Conservation (phyloP, 2,797 vertebrate genomes). For the Enteromius thamalakanensis region DNA sequence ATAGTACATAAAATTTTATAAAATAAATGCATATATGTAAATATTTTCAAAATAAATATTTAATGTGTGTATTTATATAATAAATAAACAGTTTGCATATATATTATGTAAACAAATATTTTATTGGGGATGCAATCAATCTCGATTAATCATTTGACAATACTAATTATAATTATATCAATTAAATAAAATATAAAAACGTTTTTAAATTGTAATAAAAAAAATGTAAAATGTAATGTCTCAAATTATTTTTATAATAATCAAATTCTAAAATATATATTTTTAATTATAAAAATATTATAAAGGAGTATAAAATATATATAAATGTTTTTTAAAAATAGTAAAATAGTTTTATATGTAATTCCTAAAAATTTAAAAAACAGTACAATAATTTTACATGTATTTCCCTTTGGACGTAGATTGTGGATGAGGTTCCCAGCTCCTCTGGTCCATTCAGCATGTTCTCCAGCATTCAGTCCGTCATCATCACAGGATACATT, state of each 20-base stretch:
- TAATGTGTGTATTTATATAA: too few species aligned
- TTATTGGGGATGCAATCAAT: too few species aligned
- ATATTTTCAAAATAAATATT: too few species aligned
- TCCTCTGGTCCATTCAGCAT: conserved; percentile 68
- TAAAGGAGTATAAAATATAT: neutral
- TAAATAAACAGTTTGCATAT: neutral
- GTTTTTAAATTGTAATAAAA: neutral
- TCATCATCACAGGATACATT: conserved; percentile 78
- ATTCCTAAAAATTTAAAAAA: neutral
- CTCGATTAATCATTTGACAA: too few species aligned
- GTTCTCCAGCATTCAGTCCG: conserved; percentile 76
- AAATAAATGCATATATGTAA: too few species aligned
- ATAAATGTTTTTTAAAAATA: neutral
- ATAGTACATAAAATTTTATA: too few species aligned
- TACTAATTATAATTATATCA: neutral
- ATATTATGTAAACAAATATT: neutral
- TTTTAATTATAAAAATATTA: neutral
- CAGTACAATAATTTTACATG: neutral
- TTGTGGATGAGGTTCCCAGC: conserved; percentile 75
- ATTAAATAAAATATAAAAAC: neutral
- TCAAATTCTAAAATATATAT: neutral
- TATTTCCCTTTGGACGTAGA: conserved; percentile 62
- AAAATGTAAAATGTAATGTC: neutral
- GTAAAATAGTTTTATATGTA: too few species aligned
- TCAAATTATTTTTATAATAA: too few species aligned